These are phyloP conservation scores for Kobus ellipsiprymnus DNA, from an alignment of 2,113 vertebrate species.

Conservation along the genomic window DNA sequence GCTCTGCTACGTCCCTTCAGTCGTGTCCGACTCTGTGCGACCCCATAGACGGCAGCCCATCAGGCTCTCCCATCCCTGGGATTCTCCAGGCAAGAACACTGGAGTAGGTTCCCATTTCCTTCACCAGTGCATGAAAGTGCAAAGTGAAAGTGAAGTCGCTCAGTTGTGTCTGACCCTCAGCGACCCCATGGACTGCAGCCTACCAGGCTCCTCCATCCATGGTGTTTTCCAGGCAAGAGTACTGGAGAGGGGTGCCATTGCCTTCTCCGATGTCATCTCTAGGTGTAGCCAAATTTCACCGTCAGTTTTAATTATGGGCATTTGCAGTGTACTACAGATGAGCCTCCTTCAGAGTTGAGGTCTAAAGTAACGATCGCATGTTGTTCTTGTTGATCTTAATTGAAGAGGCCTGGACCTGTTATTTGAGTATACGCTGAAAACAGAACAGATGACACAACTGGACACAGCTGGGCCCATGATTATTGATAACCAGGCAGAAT, in stretches of 20 bases:
- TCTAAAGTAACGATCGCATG: neutral
- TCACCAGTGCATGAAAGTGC: too few relatives aligned
- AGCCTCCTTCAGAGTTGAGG: neutral
- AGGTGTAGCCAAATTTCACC: neutral
- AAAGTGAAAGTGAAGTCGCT: too few relatives aligned
- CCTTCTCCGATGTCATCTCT: neutral
- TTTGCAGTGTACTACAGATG: neutral
- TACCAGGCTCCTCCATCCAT: too few relatives aligned
- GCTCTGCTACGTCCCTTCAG: neutral
- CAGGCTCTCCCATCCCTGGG: neutral
- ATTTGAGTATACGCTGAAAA: neutral
- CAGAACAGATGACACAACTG: neutral
- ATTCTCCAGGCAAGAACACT: too few relatives aligned
- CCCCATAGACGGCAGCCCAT: neutral
- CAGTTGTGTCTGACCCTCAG: too few relatives aligned
- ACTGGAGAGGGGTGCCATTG: too few relatives aligned
- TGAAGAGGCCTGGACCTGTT: neutral
- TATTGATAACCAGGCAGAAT: neutral
- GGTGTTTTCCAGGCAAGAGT: too few relatives aligned
- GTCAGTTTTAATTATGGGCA: neutral
- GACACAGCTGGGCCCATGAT: fast-evolving
- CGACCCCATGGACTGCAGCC: too few relatives aligned
- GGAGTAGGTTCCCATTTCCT: too few relatives aligned
- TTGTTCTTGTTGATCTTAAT: neutral
- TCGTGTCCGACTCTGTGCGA: neutral